Conservation (phyloP, 2,113 vertebrate species). For the Colinus virginianus region DNA sequence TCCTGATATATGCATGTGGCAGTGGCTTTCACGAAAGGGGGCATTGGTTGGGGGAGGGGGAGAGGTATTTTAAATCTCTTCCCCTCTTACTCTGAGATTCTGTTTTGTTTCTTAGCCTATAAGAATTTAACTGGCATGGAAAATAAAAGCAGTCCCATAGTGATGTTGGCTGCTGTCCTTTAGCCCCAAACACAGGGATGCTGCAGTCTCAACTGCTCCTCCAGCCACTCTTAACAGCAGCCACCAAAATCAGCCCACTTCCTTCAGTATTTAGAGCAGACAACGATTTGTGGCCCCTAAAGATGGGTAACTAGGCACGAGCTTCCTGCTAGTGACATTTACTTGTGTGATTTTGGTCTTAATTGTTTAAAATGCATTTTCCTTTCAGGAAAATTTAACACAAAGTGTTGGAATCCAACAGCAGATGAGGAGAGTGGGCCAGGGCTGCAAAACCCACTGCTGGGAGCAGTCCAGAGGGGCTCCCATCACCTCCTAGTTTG, state of each 20-base stretch:
- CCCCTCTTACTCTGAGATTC: background rate
- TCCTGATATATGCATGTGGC: background rate
- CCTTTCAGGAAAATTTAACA: background rate
- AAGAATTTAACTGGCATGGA: background rate
- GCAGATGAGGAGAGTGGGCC: accelerated
- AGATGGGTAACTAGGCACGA: accelerated
- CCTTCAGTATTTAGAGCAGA: background rate
- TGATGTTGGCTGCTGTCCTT: background rate
- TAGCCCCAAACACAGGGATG: accelerated
- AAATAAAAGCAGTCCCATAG: background rate
- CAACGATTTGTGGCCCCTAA: accelerated
- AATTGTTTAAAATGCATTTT: background rate
- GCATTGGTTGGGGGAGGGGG: background rate
- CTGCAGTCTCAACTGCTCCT: background rate
- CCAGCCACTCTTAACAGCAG: accelerated
- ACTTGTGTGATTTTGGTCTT: accelerated
- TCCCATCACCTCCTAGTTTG: background rate
- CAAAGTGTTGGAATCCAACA: background rate
- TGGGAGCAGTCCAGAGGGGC: background rate
- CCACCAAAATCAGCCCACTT: background rate
- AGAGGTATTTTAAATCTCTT: background rate
- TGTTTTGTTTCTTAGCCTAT: background rate
- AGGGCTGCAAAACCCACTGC: background rate
- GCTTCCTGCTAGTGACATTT: background rate
- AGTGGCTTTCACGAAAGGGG: background rate